Evolutionary conservation across 1,140 invertebrate genomes (phyloP).

Genomic region (Drosophila ogumai): DNA sequence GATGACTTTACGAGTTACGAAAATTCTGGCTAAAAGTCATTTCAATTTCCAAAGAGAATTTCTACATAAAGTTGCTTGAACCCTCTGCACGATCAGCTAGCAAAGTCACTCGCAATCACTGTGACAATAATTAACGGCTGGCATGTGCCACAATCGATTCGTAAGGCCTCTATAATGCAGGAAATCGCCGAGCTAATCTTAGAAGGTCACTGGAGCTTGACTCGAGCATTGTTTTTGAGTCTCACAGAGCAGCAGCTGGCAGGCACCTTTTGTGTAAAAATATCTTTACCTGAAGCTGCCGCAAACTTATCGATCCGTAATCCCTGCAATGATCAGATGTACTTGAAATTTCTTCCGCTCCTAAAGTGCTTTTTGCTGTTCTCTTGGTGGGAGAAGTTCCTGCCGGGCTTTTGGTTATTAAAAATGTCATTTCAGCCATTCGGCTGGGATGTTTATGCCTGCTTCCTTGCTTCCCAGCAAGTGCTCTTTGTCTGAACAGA

Average conservation of each 20-base stretch:
- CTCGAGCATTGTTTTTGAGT: slow-evolving; percentile 1
- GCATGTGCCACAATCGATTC: background rate
- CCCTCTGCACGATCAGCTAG: slow-evolving; percentile 2
- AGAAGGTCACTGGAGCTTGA: slow-evolving; percentile 13
- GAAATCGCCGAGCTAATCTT: slow-evolving; percentile 20
- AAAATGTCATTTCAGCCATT: slow-evolving; percentile 46
- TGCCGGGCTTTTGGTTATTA: slow-evolving; percentile 25
- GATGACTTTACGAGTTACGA: slow-evolving; percentile 61
- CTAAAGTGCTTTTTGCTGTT: slow-evolving; percentile 53
- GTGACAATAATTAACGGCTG: slow-evolving; percentile 3
- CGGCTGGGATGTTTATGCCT: slow-evolving; percentile 34
- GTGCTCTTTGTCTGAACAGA: slow-evolving; percentile 51
- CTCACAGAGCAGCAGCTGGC: slow-evolving; percentile 29
- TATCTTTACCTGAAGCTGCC: slow-evolving; percentile 3
- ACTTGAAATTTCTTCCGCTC: slow-evolving; percentile 59
- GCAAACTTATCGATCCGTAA: slow-evolving; percentile 54
- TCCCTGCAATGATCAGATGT: slow-evolving; percentile 54
- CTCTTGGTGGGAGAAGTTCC: slow-evolving; percentile 17
- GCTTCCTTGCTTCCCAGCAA: slow-evolving; percentile 45
- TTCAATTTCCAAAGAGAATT: slow-evolving; percentile 55
- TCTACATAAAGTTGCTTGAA: slow-evolving; percentile 34
- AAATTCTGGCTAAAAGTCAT: slow-evolving; percentile 77
- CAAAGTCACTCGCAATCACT: slow-evolving; percentile 23
- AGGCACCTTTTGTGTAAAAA: slow-evolving; percentile 22
- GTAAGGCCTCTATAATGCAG: slow-evolving; percentile 2